Conservation (phyloP, 2,888 invertebrate genomes). For the Geophilus truncorum region DNA sequence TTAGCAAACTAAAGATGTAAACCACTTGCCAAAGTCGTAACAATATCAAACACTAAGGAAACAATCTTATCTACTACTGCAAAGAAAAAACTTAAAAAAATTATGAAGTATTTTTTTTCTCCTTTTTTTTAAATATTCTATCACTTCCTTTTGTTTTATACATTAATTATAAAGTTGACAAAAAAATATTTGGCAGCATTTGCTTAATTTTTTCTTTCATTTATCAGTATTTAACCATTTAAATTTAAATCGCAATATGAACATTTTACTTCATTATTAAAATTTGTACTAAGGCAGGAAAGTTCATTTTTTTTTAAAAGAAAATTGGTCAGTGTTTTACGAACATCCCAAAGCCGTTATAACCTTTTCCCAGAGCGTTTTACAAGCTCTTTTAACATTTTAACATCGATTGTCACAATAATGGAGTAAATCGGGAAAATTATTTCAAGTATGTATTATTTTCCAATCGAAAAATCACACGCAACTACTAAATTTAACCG, state of each 20-base stretch:
- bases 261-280: not conserved
- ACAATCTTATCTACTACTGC: not conserved
- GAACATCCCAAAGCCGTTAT: not conserved
- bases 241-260: not conserved
- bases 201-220: not conserved
- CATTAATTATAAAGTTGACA: not conserved
- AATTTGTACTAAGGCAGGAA: conserved; percentile 25
- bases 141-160: not conserved
- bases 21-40: not conserved
- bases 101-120: too few species aligned
- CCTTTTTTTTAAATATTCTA: not conserved
- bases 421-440: not conserved
- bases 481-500: too few species aligned
- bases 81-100: too few species aligned
- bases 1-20: conserved; percentile 23
- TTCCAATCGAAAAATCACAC: not conserved
- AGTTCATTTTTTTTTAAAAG: not conserved
- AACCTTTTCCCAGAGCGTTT: not conserved
- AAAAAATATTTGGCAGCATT: conserved; percentile 20
- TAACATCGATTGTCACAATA: not conserved
- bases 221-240: not conserved
- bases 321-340: not conserved
- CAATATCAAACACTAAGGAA: not conserved
- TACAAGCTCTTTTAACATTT: too few species aligned
- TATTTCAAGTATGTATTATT: too few species aligned